Evolutionary conservation across 2,888 invertebrate genomes (phyloP), one percentile per base, ranked within the genome.

Genomic region (Leptarthrus brevirostris): DNA sequence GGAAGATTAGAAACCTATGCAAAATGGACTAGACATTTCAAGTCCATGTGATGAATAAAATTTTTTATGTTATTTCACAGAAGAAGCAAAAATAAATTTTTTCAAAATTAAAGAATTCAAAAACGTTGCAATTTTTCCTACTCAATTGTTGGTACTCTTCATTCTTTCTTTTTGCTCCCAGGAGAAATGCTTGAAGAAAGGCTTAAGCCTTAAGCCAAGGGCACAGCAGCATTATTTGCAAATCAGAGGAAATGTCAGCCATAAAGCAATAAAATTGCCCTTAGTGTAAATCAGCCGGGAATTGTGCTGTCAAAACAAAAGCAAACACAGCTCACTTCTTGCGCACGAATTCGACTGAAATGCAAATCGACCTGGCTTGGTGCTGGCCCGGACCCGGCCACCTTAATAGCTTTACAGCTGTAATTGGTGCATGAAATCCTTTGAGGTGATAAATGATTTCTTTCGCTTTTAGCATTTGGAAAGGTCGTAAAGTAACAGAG

Each of bases 361-460:
- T 73, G 73, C 69, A 73, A 66, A 73, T 73, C 66, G 69, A 22
- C 66, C 44, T 14, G 16, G 30, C n/a, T n/a, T n/a, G n/a, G n/a
- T n/a, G n/a, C n/a, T n/a, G n/a, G n/a, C n/a, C n/a, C n/a, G n/a
- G n/a, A n/a, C n/a, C n/a, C n/a, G n/a, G n/a, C n/a, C n/a, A n/a
- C n/a, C 61, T 53, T 66, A 69, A 73, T 66, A 44, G 66, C 44
- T 73, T 73, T 66, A 73, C 49, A 34, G 34, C 66, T 14, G 20
- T 49, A 73, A 73, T 73, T 73, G 66, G 73, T 66, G 53, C 73
- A 54, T 73, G 73, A 54, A 44, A 49, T 66, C 66, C 40, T 66
- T 66, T 73, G 64, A 49, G 36, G 64, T 73, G 73, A 73, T 69
- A 73, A 73, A 73, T 73, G 73, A 66, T 53, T 40, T 36, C 12